phyloP scores from a whole-genome alignment of 2,113 vertebrate species.

The Cottus gobio region DNA sequence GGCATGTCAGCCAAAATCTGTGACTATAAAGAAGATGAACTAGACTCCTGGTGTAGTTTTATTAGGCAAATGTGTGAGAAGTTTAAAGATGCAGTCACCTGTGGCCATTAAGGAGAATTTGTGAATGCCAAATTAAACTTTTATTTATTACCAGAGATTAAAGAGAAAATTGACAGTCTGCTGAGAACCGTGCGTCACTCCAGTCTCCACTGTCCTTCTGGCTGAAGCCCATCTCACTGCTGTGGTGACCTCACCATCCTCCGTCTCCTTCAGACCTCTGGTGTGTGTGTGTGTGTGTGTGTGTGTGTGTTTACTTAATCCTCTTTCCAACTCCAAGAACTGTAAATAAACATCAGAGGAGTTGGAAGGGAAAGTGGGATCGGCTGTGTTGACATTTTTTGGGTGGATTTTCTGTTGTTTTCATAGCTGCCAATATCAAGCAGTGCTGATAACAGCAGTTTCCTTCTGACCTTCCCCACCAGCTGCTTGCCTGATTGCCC shows the following conservation, averaged over 20 bases:
- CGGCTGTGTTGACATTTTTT: conserved; percentile 36
- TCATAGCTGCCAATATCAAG: conserved; percentile 66
- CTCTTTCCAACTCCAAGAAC: conserved; percentile 65
- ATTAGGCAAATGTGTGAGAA: neutral
- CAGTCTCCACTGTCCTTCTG: conserved; percentile 60
- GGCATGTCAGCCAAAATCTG: conserved; percentile 27
- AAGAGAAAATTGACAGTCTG: conserved; percentile 55
- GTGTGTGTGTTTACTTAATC: conserved; percentile 63
- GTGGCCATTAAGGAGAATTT: neutral
- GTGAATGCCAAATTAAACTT: neutral
- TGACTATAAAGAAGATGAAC: conserved; percentile 33
- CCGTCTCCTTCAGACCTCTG: conserved; percentile 57
- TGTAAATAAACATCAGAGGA: conserved; percentile 65
- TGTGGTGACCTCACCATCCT: conserved; percentile 53
- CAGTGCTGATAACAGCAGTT: conserved; percentile 73
- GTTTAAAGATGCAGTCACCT: neutral
- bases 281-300: conserved; percentile 48
- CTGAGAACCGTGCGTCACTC: conserved; percentile 49
- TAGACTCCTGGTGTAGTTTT: conserved; percentile 14
- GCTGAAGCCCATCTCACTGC: conserved; percentile 49
- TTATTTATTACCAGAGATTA: conserved; percentile 42
- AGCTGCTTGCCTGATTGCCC: conserved; percentile 68
- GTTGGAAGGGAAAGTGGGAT: conserved; percentile 31
- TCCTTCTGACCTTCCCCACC: conserved; percentile 78
- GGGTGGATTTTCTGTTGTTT: conserved; percentile 53